phyloP scores from a whole-genome alignment of 2,797 vertebrate species.

The Meriones psammophilus region DNA sequence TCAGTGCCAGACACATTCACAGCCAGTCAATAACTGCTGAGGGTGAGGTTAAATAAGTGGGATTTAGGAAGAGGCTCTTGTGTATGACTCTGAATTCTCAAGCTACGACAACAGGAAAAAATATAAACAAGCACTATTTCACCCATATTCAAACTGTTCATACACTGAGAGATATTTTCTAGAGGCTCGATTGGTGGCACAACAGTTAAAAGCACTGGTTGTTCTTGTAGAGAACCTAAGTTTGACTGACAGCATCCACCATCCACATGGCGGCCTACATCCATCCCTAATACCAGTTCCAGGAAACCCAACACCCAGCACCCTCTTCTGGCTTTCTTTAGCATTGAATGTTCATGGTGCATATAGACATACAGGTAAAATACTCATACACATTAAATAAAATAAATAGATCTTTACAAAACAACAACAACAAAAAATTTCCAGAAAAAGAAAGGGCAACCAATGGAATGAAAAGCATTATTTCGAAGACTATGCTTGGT shows the following conservation, averaged over 20 bases:
- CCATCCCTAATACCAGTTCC: neutral
- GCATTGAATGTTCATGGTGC: neutral
- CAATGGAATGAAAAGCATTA: neutral
- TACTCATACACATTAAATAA: neutral
- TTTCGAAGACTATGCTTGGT: neutral
- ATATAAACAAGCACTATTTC: neutral
- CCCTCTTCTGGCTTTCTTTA: neutral
- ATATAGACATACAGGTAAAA: neutral
- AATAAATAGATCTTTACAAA: neutral
- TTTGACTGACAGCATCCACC: too few species aligned
- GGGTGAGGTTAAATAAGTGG: neutral
- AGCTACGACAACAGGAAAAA: neutral
- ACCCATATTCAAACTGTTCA: neutral
- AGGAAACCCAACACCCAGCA: neutral
- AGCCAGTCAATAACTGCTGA: neutral
- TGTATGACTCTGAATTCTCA: neutral
- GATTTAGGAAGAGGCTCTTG: neutral
- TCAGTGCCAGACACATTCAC: neutral
- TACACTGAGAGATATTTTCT: neutral
- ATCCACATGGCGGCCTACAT: neutral
- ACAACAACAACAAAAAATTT: neutral
- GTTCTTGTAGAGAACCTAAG: neutral
- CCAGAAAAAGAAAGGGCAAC: neutral
- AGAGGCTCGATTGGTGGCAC: neutral
- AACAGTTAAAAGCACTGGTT: neutral